Percentiles rank a stretch among this genome's conserved stretches.
Conservation (phyloP, 2,797 vertebrate species). For the Tolypeutes matacus region DNA sequence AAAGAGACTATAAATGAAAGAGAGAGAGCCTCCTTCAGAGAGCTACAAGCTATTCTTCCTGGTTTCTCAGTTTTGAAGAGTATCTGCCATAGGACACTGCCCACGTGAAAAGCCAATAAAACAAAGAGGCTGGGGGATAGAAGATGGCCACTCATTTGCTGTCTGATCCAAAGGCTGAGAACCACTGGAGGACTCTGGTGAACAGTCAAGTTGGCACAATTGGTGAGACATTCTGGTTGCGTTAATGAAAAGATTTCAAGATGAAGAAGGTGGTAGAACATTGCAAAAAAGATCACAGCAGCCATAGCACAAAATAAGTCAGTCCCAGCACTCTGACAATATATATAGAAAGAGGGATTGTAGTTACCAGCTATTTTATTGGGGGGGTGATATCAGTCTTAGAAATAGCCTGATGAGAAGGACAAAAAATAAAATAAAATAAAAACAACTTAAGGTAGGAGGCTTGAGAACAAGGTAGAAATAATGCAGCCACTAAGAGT, state of each 20-base stretch:
- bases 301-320: conserved; percentile 30
- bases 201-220: not conserved
- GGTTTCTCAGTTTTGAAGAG: conserved; percentile 27
- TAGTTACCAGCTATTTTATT: not conserved
- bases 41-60: not conserved
- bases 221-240: not conserved
- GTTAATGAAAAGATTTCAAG: conserved; percentile 20
- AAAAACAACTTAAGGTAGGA: not conserved
- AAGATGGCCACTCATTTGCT: not conserved
- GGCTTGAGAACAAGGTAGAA: conserved; percentile 24
- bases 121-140: not conserved
- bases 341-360: not conserved
- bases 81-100: not conserved
- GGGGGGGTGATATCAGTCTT: not conserved
- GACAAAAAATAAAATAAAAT: conserved; percentile 12
- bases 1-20: not conserved
- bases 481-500: not conserved
- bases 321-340: not conserved
- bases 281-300: not conserved
- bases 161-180: not conserved
- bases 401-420: conserved; percentile 33
- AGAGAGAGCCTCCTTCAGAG: not conserved
- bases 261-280: not conserved
- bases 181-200: not conserved
- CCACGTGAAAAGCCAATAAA: not conserved